Evolutionary conservation across 2,113 vertebrate species (phyloP).

Genomic region (Thymallus thymallus): DNA sequence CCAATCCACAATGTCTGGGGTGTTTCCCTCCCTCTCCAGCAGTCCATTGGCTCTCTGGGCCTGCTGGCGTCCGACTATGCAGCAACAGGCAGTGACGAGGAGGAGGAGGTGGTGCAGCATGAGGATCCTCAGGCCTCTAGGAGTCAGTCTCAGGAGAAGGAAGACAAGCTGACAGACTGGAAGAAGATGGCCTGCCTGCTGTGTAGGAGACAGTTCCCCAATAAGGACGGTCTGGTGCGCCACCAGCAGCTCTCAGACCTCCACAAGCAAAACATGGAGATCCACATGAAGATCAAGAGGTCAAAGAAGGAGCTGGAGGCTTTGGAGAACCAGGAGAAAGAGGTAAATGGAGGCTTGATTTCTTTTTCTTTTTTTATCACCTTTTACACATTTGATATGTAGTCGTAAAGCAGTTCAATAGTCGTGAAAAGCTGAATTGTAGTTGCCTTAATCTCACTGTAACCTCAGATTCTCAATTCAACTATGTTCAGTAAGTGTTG

Average conservation of each 20-base stretch:
- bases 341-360: conserved; percentile 43
- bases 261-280: conserved; percentile 99
- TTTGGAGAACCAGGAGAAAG: conserved; percentile 89
- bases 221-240: conserved; percentile 90
- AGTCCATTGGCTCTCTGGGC: conserved; percentile 89
- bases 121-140: conserved; percentile 68
- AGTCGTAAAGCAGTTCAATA: background rate
- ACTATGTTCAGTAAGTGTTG: background rate
- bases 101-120: conserved; percentile 86
- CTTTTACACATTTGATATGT: background rate
- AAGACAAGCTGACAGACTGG: conserved; percentile 94
- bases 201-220: conserved; percentile 94
- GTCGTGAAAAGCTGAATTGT: background rate
- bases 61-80: conserved; percentile 91
- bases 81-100: conserved; percentile 93
- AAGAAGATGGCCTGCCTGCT: conserved; percentile 96
- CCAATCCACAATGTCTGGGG: background rate
- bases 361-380: too few species aligned
- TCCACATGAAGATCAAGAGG: conserved; percentile 92
- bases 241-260: conserved; percentile 97
- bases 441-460: background rate
- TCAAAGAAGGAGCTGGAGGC: conserved; percentile 93
- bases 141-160: conserved; percentile 74
- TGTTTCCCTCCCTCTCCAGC: conserved; percentile 65
- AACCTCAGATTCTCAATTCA: background rate